These are phyloP conservation scores for Gallinago nigripennis DNA, from an alignment of 2,797 vertebrate species.

Conservation along the genomic window DNA sequence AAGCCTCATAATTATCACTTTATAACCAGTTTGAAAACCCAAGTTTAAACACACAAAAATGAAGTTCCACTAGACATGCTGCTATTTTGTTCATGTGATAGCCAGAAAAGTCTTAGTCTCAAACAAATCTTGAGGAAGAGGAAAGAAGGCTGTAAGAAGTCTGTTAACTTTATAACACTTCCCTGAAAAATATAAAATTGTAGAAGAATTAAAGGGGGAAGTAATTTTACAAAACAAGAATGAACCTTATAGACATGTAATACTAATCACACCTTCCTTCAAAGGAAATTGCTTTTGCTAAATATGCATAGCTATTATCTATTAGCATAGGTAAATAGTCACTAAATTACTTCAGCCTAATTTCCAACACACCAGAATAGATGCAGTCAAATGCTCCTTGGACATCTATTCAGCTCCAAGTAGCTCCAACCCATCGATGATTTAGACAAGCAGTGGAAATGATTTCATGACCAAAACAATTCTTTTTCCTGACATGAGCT, in stretches of 20 bases:
- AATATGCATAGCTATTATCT: neutral
- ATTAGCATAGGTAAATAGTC: neutral
- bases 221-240: neutral
- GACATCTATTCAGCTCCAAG: neutral
- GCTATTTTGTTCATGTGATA: neutral
- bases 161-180: neutral
- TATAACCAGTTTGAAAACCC: neutral
- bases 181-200: neutral
- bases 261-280: neutral
- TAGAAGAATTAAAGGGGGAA: neutral
- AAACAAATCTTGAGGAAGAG: neutral
- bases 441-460: neutral
- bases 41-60: neutral
- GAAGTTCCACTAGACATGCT: neutral
- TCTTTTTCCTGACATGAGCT: neutral
- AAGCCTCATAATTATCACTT: neutral
- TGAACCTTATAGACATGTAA: neutral
- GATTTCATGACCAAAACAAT: neutral
- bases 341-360: neutral
- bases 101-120: neutral
- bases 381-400: neutral
- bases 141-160: neutral
- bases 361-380: neutral
- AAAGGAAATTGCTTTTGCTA: neutral
- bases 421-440: neutral